Evolutionary conservation across 2,888 invertebrate species (phyloP).

Genomic region (Eilema depressum): DNA sequence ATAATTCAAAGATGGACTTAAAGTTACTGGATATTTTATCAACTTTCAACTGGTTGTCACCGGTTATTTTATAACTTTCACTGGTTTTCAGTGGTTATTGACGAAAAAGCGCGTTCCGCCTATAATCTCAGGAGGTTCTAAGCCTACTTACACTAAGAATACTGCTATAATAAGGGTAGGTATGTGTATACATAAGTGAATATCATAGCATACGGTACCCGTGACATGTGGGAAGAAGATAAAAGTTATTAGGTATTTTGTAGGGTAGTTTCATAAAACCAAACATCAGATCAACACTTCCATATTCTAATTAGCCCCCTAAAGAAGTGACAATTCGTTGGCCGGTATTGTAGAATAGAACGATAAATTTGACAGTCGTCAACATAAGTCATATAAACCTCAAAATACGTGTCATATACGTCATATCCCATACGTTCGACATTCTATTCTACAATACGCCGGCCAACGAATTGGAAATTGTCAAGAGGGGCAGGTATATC

Average conservation of each 20-base stretch:
- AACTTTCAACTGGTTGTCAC: constrained; percentile 2
- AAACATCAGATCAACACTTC: background rate
- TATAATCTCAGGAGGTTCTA: constrained; percentile 82
- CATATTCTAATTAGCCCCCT: background rate
- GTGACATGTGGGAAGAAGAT: constrained; percentile 64
- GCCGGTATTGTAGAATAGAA: too few species aligned
- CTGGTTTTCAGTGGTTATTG: constrained; percentile 10
- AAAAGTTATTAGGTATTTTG: constrained; percentile 16
- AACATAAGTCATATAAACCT: too few species aligned
- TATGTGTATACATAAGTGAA: constrained; percentile 78
- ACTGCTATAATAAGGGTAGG: constrained; percentile 80
- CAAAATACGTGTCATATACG: too few species aligned
- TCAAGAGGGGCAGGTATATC: too few species aligned
- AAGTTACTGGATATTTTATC: background rate
- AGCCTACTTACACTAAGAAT: constrained; percentile 83
- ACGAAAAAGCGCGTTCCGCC: constrained; percentile 46
- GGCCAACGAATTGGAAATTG: too few species aligned
- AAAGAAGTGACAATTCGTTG: too few species aligned
- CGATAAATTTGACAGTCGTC: too few species aligned
- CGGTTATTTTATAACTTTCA: background rate
- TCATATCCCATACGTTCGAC: too few species aligned
- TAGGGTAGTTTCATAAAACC: constrained; percentile 14
- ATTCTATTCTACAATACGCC: too few species aligned
- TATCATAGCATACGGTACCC: constrained; percentile 77
- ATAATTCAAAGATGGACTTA: background rate